These are phyloP conservation scores for Alviniconcha marisindica DNA, from an alignment of 1,140 invertebrate species.

Conservation along the genomic window DNA sequence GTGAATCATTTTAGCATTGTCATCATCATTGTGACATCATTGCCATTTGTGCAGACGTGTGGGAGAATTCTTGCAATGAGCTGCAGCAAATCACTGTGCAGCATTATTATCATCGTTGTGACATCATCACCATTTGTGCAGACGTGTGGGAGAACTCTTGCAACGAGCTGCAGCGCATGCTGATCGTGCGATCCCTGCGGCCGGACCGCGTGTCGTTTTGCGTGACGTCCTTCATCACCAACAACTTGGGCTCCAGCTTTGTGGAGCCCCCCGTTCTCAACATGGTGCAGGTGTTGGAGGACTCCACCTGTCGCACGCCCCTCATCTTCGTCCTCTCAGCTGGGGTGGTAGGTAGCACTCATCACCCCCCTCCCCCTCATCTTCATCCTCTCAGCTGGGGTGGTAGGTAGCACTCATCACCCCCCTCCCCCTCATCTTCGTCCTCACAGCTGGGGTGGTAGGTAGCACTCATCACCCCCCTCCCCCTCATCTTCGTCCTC, in stretches of 20 bases:
- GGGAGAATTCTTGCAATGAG: constrained; percentile 87
- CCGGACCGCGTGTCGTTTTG: constrained; percentile 76
- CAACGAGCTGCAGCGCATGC: constrained; percentile 80
- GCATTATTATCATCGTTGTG: not conserved
- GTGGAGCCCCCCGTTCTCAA: constrained; percentile 76
- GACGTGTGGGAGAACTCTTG: constrained; percentile 88
- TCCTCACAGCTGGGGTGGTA: too few species aligned
- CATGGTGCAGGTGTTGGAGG: constrained; percentile 76
- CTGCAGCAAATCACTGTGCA: too few species aligned
- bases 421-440: too few species aligned
- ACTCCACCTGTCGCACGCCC: constrained; percentile 75
- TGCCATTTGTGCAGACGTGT: constrained; percentile 80
- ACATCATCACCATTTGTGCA: constrained; percentile 58
- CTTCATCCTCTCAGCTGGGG: too few species aligned
- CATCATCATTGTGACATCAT: not conserved
- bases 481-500: too few species aligned
- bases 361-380: too few species aligned
- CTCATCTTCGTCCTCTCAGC: constrained; percentile 77
- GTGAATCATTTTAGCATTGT: too few species aligned
- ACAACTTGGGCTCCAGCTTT: constrained; percentile 77
- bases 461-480: too few species aligned
- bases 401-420: too few species aligned
- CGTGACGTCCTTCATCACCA: constrained; percentile 75
- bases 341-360: constrained; percentile 73
- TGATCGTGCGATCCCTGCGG: constrained; percentile 75